phyloP scores from a whole-genome alignment of 1,140 invertebrate species.

The Trachelipus rathkii region DNA sequence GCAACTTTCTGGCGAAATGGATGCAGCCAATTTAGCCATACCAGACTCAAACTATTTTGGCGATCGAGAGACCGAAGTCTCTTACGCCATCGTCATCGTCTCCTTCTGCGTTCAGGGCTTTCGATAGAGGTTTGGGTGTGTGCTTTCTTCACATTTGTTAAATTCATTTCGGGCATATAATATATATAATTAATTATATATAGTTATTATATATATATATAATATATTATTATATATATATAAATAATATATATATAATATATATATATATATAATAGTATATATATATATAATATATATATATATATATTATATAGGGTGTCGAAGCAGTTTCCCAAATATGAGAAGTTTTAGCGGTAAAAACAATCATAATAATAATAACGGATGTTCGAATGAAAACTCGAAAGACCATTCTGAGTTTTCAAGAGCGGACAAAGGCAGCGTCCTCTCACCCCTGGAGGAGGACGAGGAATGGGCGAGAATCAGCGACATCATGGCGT shows the following conservation, averaged over 20 bases:
- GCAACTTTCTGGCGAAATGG: not conserved
- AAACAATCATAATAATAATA: not conserved
- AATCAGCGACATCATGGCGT: constrained; percentile 89
- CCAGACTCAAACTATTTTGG: not conserved
- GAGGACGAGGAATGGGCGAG: constrained; percentile 91
- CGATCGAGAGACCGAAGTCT: not conserved
- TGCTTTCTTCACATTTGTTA: too few relatives aligned
- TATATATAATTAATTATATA: too few relatives aligned
- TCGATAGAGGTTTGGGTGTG: not conserved
- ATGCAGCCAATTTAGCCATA: not conserved
- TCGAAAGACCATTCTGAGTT: not conserved
- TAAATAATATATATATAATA: too few relatives aligned
- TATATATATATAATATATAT: too few relatives aligned
- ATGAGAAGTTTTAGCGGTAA: not conserved
- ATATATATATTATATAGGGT: not conserved
- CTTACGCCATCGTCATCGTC: not conserved
- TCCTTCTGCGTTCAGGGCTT: not conserved
- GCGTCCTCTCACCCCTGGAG: constrained; percentile 57
- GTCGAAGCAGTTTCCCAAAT: not conserved
- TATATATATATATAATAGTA: too few relatives aligned
- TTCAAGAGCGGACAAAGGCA: not conserved
- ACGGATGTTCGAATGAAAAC: not conserved
- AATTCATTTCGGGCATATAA: too few relatives aligned
- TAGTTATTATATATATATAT: too few relatives aligned
- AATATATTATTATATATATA: too few relatives aligned